These are phyloP conservation scores for Arrhamphus sclerolepis DNA, from an alignment of 2,797 vertebrate genomes.

Conservation along the genomic window DNA sequence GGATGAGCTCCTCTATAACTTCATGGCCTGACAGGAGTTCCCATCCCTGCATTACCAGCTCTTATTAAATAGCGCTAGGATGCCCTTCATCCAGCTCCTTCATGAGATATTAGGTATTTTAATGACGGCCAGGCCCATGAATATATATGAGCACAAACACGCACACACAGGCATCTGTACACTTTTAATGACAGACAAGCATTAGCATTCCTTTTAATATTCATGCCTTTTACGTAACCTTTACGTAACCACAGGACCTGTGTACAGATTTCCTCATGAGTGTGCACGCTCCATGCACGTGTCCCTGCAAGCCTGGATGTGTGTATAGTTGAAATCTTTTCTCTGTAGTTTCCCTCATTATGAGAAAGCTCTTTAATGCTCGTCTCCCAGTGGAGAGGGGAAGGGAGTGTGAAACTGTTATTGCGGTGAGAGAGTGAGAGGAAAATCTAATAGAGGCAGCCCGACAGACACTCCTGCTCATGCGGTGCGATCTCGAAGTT, in stretches of 20 bases:
- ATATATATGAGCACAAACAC: constrained; percentile 15
- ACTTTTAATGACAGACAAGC: constrained; percentile 65
- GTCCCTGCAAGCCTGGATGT: constrained; percentile 19
- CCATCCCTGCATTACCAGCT: constrained; percentile 45
- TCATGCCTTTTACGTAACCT: constrained; percentile 81
- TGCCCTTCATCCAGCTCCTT: constrained; percentile 50
- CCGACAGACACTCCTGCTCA: constrained; percentile 70
- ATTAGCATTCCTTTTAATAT: constrained; percentile 74
- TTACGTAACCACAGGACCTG: constrained; percentile 75
- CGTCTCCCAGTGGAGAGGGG: constrained; percentile 75
- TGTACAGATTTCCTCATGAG: constrained; percentile 35
- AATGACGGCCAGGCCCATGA: constrained; percentile 46
- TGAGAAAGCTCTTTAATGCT: constrained; percentile 81
- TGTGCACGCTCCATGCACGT: constrained; percentile 3
- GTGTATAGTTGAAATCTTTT: constrained; percentile 59
- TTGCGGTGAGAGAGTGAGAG: constrained; percentile 63
- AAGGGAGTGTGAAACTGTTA: constrained; percentile 72
- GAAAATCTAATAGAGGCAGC: constrained; percentile 55
- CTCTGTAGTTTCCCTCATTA: constrained; percentile 82
- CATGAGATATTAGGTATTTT: constrained; percentile 60
- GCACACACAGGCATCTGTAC: constrained; percentile 23
- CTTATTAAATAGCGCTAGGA: constrained; percentile 47
- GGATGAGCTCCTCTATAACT: constrained; percentile 32
- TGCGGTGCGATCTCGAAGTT: constrained; percentile 66
- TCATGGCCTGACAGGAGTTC: constrained; percentile 39